These are phyloP conservation scores for Diorhabda elongata DNA, from an alignment of 1,140 invertebrate species.

Conservation along the genomic window DNA sequence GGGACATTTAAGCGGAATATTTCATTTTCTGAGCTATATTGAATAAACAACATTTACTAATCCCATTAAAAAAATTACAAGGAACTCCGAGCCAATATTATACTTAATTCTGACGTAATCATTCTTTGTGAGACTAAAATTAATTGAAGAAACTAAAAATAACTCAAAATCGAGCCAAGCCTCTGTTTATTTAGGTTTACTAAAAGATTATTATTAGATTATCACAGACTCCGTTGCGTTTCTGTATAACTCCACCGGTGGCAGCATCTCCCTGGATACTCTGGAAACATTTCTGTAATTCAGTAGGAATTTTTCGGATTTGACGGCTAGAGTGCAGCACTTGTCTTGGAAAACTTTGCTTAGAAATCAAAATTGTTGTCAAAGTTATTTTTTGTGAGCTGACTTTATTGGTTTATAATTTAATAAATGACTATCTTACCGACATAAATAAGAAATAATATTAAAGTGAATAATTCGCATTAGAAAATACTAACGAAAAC, in stretches of 20 bases:
- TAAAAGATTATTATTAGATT: constrained; percentile 2
- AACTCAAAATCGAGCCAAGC: constrained; percentile 6
- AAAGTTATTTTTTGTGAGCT: too few relatives aligned
- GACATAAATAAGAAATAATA: too few relatives aligned
- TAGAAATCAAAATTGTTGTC: too few relatives aligned
- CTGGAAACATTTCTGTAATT: constrained; percentile 5
- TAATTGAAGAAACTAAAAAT: constrained; percentile 14
- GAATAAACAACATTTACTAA: neutral
- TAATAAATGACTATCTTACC: too few relatives aligned
- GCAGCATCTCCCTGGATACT: constrained; percentile 18
- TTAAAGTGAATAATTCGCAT: too few relatives aligned
- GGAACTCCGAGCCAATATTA: constrained; percentile 11
- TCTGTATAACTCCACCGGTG: constrained; percentile 11
- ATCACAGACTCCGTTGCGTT: neutral
- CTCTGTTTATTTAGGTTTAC: constrained; percentile 21
- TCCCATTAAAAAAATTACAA: neutral
- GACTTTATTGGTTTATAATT: too few relatives aligned
- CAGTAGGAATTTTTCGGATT: neutral
- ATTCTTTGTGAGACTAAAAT: constrained; percentile 16
- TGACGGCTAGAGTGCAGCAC: constrained; percentile 15
- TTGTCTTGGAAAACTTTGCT: neutral
- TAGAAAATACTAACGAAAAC: too few relatives aligned
- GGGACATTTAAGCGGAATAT: neutral
- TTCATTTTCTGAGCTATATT: neutral
- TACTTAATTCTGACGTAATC: constrained; percentile 17